Percentiles rank a stretch among this genome's conserved stretches.
Conservation (phyloP, 92 coral and sea anemone genomes). For the Actinostola sp. region DNA sequence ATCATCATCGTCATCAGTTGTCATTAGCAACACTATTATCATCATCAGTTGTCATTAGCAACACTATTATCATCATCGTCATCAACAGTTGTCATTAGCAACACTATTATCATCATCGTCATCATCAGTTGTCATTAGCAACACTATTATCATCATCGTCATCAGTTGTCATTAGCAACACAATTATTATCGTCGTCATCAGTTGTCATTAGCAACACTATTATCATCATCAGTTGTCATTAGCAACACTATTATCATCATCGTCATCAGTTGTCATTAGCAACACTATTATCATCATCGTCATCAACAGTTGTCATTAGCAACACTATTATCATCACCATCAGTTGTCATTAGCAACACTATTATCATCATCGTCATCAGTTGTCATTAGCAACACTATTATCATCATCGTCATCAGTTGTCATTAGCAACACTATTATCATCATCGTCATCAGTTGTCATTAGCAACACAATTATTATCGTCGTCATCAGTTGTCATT, state of each 20-base stretch:
- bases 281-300: neutral
- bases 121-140: neutral
- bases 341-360: neutral
- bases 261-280: neutral
- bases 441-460: neutral
- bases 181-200: neutral
- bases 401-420: neutral
- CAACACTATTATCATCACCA: neutral
- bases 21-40: neutral
- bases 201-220: neutral
- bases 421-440: neutral
- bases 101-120: neutral
- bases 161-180: neutral
- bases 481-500: neutral
- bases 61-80: neutral
- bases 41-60: neutral
- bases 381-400: neutral
- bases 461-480: neutral
- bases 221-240: neutral
- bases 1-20: neutral
- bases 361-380: neutral
- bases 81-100: too few relatives aligned
- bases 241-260: neutral
- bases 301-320: neutral
- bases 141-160: neutral